A percentile compares a stretch with the other conserved stretches of the same genome.
Conservation (phyloP, 2,888 invertebrate genomes). For the Scotopteryx bipunctaria region DNA sequence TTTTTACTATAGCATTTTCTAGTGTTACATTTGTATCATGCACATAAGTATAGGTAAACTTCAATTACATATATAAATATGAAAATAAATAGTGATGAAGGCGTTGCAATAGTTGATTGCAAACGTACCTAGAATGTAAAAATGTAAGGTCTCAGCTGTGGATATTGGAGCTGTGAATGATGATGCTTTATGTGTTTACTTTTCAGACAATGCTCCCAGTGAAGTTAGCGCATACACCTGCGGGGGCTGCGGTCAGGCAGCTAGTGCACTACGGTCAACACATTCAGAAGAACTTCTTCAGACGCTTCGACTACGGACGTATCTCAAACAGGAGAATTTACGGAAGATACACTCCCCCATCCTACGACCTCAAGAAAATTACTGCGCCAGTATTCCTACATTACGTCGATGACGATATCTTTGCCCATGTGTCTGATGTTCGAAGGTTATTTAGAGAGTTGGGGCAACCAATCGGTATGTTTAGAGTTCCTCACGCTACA, state of each 20-base stretch:
- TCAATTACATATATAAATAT: too few relatives aligned
- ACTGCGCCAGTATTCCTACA: slow-evolving; percentile 84
- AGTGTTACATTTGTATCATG: too few relatives aligned
- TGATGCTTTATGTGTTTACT: too few relatives aligned
- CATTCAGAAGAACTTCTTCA: slow-evolving; percentile 71
- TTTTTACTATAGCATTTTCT: too few relatives aligned
- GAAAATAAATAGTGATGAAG: too few relatives aligned
- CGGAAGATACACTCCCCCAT: slow-evolving; percentile 76
- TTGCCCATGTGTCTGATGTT: slow-evolving; percentile 79
- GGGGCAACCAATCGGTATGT: slow-evolving; percentile 76
- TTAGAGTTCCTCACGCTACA: slow-evolving; percentile 76
- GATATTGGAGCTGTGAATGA: too few relatives aligned
- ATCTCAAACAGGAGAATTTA: slow-evolving; percentile 78
- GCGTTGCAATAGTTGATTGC: too few relatives aligned
- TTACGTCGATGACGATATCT: slow-evolving; percentile 84
- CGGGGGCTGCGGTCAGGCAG: slow-evolving; percentile 86
- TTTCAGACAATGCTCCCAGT: slow-evolving; percentile 85
- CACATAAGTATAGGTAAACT: too few relatives aligned
- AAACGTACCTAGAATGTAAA: too few relatives aligned
- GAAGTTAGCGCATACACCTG: slow-evolving; percentile 85
- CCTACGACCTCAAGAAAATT: slow-evolving; percentile 78
- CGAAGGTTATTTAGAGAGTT: slow-evolving; percentile 68
- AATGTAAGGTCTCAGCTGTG: too few relatives aligned
- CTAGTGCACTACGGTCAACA: slow-evolving; percentile 87
- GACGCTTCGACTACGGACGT: slow-evolving; percentile 79